phyloP scores from a whole-genome alignment of 2,797 vertebrate genomes.

The Bryconaethiops microstoma region DNA sequence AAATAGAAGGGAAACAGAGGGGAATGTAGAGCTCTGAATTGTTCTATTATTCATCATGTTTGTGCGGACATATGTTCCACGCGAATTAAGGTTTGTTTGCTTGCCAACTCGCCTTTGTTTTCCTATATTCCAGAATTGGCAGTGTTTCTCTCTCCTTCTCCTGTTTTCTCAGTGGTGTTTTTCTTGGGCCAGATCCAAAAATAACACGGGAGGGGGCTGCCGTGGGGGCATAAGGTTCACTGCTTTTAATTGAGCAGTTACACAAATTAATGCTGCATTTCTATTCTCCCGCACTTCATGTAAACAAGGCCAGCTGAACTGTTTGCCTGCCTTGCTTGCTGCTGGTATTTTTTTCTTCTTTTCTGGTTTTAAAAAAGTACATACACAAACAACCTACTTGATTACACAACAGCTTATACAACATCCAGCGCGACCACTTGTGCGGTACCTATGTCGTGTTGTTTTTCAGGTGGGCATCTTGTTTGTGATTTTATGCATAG shows the following conservation, averaged over 20 bases:
- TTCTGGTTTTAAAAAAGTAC: neutral
- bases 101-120: neutral
- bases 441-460: constrained; percentile 36
- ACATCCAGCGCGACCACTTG: neutral
- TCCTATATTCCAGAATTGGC: constrained; percentile 18
- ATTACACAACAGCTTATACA: constrained; percentile 60
- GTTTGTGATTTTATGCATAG: constrained; percentile 16
- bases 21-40: constrained; percentile 4
- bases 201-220: neutral
- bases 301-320: constrained; percentile 1
- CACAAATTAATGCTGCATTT: constrained; percentile 43
- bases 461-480: constrained; percentile 25
- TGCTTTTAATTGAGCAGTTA: constrained; percentile 54
- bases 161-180: constrained; percentile 18
- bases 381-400: constrained; percentile 43
- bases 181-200: constrained; percentile 41
- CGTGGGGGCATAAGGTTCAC: constrained; percentile 15
- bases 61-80: constrained; percentile 22
- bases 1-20: neutral
- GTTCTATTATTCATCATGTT: constrained; percentile 45
- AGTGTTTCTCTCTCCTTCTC: constrained; percentile 2
- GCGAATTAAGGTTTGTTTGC: constrained; percentile 25
- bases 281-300: neutral
- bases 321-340: neutral
- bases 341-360: too few relatives aligned